Percentiles rank a stretch among this genome's conserved stretches.
phyloP scores from a whole-genome alignment of 1,140 invertebrate species.

The Vollenhovia emeryi region DNA sequence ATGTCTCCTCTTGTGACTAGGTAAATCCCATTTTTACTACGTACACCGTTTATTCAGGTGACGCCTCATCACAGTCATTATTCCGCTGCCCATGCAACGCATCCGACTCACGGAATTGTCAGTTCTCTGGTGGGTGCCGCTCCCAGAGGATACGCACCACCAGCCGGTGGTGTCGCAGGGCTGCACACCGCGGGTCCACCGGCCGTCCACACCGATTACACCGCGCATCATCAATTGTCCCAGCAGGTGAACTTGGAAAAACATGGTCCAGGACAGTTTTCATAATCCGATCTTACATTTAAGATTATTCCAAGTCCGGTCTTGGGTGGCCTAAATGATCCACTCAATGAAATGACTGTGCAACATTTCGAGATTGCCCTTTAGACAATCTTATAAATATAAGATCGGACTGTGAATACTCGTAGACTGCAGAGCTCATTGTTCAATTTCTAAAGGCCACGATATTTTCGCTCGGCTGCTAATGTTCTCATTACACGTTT shows the following conservation, averaged over 20 bases:
- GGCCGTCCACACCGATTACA: conserved; percentile 81
- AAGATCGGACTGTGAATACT: background rate
- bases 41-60: conserved; percentile 68
- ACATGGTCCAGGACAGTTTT: background rate
- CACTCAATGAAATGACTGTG: background rate
- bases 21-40: background rate
- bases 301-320: background rate
- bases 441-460: background rate
- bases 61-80: conserved; percentile 82
- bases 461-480: background rate
- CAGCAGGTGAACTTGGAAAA: conserved; percentile 78
- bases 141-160: conserved; percentile 80
- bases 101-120: conserved; percentile 80
- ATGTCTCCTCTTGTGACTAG: background rate
- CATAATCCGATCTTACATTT: background rate
- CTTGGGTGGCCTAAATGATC: background rate
- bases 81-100: conserved; percentile 76
- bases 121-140: conserved; percentile 78
- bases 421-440: background rate
- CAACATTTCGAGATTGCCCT: background rate
- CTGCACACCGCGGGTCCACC: conserved; percentile 80
- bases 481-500: background rate
- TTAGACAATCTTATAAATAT: background rate
- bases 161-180: conserved; percentile 79
- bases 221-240: conserved; percentile 82